Base-by-base conservation (phyloP, 2,797 vertebrate genomes). In the Rhinogobio ventralis region DNA sequence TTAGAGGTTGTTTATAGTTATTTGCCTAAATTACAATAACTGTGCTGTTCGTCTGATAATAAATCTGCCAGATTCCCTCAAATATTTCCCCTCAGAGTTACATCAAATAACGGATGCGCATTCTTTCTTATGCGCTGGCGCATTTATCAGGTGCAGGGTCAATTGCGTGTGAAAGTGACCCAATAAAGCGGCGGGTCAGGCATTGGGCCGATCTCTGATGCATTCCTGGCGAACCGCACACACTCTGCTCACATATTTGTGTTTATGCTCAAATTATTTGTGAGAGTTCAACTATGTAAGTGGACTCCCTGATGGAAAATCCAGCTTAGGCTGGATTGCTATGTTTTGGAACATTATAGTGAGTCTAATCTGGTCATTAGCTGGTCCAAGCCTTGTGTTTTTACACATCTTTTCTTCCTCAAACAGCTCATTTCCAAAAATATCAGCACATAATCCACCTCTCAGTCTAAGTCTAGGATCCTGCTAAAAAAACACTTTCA, bases 181-280 rank as follows among this genome's bases (percentile, higher is more conserved):
- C 42, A 78, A 69, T 83, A 79, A 82, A 55, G 46, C 10, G 1
- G 7, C 0, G 7, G 39, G 71, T 81, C 53, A 84, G 66, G 53
- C 51, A 76, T 25, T 13, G 55, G 74, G 25, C 36, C 14, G 49
- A 75, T 67, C 20, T 7, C 51, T 71, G 78, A 85, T 81, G 78
- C 62, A 71, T 81, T 80, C 60, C 62, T 88, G 86, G 81, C 68
- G 39, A 89, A 79, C n/a, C 14, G 30, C 8, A 17, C 28, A 55
- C 84, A 33, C 51, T 66, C 71, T 14, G 42, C 76, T 83, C 30
- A 73, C 33, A 74, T 69, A 30, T 87, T 86, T 74, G 28, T 86
- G 82, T 85, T 82, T 83, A 81, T 68, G 67, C 53, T 87, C 69
- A 62, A 60, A 80, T 84, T 72, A 80, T 84, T 86, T 84, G 78